Percentiles rank a stretch among this genome's conserved stretches.
phyloP scores from a whole-genome alignment of 2,113 vertebrate species.

The Phyllopteryx taeniolatus region DNA sequence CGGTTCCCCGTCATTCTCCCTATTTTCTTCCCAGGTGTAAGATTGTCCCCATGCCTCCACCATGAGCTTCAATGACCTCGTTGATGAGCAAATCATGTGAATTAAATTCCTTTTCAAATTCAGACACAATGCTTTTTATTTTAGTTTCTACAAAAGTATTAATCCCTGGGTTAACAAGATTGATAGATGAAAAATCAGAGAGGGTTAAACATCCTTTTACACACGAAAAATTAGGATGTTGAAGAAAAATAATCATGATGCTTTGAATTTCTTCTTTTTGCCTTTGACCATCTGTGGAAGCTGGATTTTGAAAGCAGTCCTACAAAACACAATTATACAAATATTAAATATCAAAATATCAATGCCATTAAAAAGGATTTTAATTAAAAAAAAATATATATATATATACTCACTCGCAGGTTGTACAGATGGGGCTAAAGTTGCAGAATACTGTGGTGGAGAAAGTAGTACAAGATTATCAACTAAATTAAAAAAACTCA shows the following conservation, averaged over 20 bases:
- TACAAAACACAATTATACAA: slow-evolving; percentile 53
- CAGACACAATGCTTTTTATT: neutral
- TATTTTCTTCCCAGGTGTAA: slow-evolving; percentile 65
- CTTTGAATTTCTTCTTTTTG: slow-evolving; percentile 95
- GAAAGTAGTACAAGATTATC: slow-evolving; percentile 6
- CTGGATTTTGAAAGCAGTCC: slow-evolving; percentile 96
- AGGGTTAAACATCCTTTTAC: neutral
- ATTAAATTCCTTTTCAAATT: neutral
- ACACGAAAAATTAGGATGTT: neutral
- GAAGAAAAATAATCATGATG: slow-evolving; percentile 49
- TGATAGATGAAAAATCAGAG: neutral
- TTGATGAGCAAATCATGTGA: neutral
- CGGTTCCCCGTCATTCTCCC: neutral
- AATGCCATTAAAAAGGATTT: neutral
- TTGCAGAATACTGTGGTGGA: slow-evolving; percentile 89
- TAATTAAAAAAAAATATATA: neutral
- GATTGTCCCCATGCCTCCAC: slow-evolving; percentile 67
- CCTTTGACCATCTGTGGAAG: slow-evolving; percentile 91
- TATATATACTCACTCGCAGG: slow-evolving; percentile 91
- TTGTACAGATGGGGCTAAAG: slow-evolving; percentile 98
- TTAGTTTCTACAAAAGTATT: neutral
- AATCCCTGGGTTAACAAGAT: neutral
- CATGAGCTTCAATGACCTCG: slow-evolving; percentile 39
- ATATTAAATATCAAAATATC: neutral
- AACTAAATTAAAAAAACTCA: no score